A percentile compares a stretch with the other conserved stretches of the same genome.
These are phyloP conservation scores for Ellobius talpinus DNA, from an alignment of 2,113 vertebrate genomes.

Conservation along the genomic window DNA sequence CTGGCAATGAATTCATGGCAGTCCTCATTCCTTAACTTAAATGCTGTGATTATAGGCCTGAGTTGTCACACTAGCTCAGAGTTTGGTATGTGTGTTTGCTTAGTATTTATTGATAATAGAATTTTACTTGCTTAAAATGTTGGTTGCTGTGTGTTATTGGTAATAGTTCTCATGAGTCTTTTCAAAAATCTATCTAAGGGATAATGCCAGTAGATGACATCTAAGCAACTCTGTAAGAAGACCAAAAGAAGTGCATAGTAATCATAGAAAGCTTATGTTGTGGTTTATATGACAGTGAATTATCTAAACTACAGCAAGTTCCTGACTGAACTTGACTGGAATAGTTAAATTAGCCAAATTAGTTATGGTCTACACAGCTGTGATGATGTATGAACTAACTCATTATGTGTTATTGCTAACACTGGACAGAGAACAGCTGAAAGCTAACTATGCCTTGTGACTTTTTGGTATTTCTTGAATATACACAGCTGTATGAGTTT, in stretches of 20 bases:
- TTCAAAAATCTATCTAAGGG: not conserved
- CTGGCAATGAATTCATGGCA: not conserved
- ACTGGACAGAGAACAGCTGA: constrained; percentile 75
- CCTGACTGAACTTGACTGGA: not conserved
- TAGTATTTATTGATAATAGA: constrained; percentile 28
- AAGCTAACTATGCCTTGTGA: constrained; percentile 68
- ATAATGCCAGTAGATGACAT: constrained; percentile 18
- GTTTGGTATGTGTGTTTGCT: not conserved
- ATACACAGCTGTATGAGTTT: constrained; percentile 76
- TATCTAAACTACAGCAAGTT: constrained; percentile 22
- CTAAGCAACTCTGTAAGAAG: constrained; percentile 27
- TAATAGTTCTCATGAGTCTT: constrained; percentile 28
- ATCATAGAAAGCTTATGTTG: constrained; percentile 19
- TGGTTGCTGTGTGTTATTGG: not conserved
- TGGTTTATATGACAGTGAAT: not conserved
- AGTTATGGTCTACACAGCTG: constrained; percentile 73
- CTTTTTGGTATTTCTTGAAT: constrained; percentile 78
- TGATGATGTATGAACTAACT: constrained; percentile 71
- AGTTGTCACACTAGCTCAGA: not conserved
- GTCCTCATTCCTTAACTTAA: not conserved
- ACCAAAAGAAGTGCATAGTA: constrained; percentile 21
- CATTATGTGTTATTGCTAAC: constrained; percentile 80
- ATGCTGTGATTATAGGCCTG: not conserved
- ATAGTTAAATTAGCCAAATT: constrained; percentile 78
- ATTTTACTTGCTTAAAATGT: constrained; percentile 43